Evolutionary conservation across 2,888 invertebrate species (phyloP), one percentile per base, ranked within the genome.

Genomic region (Chymomyza procnemis): DNA sequence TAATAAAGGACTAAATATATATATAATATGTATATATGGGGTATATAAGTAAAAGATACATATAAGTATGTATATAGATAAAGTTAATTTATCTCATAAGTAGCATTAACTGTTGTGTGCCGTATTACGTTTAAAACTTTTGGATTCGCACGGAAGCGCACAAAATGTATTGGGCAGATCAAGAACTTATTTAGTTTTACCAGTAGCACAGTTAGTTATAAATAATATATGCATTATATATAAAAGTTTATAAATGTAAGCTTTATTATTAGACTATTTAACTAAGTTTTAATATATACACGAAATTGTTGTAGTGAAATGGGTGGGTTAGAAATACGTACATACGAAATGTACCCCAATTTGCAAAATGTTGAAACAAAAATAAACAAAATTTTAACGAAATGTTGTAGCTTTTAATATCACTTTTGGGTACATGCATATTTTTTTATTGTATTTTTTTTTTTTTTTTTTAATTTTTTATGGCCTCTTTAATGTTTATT

Each of bases 331-430:
- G 54, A 19, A 8, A 9, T 19, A 22, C 9, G 19, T 4, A 54
- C 52, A 71, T 63, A 60, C 59, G n/a, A 61, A 66, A n/a, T 66
- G 57, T 54, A 62, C 66, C 77, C 76, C 79, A 78, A 64, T 84
- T 81, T 66, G 73, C 79, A 81, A 80, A 76, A 79, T 79, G 73
- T 26, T 26, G 4, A 26, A 78, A 72, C 67, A 64, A 64, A 68
- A 59, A 64, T 67, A 65, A 63, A 73, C 68, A 63, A 69, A 69
- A 69, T 67, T 61, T 71, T 67, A 68, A 61, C 34, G 34, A 41
- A 41, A 41, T 84, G 76, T 81, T 84, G 76, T 81, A 79, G 79
- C 84, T 81, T 74, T 79, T 81, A 85, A 81, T 81, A 81, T 81
- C 81, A 81, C 81, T 82, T 84, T 84, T 60, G 58, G 67, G 61